Base-by-base conservation (phyloP, 2,888 invertebrate genomes). In the Ceriagrion tenellum region DNA sequence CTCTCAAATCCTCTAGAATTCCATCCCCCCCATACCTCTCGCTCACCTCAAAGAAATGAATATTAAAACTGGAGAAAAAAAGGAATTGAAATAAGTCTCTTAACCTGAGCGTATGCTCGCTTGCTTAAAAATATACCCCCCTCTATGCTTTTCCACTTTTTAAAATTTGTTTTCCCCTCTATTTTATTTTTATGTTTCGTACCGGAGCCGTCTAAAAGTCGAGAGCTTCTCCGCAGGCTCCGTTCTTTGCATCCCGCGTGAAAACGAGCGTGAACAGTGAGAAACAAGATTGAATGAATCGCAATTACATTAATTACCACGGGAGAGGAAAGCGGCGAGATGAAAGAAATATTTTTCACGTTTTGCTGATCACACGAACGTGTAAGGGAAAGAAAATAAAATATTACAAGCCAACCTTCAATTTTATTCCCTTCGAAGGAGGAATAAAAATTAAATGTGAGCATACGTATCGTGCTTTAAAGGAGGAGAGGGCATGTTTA, bases 311-410 rank as follows among this genome's bases (percentile, higher is more conserved):
- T 93, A 93, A 93, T 93, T 93, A 69, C 93, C 93, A 69, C 47
- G 69, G 63, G 59, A 59, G 59, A 63, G 26, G 40, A 59, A 20
- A 16, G 69, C 20, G 40, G 91, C 35, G 23, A 35, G 74, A 74
- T 93, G 93, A 93, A 93, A 93, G 89, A 89, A 47, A 93, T 69
- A 93, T 93, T 74, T 59, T 93, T 93, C 93, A 93, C 93, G 93
- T 93, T 93, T 93, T 93, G 47, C 40, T 93, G 93, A 93, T 69
- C 93, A 93, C 91, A 59, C 91, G 91, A 63, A 93, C 30, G 93
- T 23, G n/a, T 20, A 20, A 59, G 20, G 59, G 47, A 47, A 69
- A 23, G 26, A 23, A 35, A 81, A 81, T 35, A 35, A 35, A 30
- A 16, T 81, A 8, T 81, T 81, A 23, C 30, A 13, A 23, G 35